Evolutionary conservation across 2,113 vertebrate species (phyloP).

Genomic region (Dicerorhinus sumatrensis): DNA sequence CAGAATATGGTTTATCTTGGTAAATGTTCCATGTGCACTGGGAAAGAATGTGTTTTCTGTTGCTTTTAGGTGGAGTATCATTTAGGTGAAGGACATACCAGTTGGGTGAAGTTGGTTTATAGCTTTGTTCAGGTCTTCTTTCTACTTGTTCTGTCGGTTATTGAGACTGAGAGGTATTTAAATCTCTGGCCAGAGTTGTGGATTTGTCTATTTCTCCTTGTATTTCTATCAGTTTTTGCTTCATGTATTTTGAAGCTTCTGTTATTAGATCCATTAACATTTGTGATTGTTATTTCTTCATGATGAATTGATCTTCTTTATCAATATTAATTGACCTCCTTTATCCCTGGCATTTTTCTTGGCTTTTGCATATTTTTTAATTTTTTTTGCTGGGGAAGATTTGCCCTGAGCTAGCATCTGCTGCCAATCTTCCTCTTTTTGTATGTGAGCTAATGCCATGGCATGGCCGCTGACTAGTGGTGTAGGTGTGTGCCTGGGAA

Average conservation of each 20-base stretch:
- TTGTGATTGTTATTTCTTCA: background rate
- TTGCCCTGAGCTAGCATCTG: too few relatives aligned
- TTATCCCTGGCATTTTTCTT: background rate
- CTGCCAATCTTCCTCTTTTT: too few relatives aligned
- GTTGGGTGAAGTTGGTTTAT: background rate
- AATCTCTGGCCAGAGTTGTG: background rate
- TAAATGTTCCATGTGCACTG: background rate
- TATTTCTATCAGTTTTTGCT: background rate
- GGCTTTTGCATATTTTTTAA: background rate
- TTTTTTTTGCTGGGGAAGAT: background rate
- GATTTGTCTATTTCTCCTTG: background rate
- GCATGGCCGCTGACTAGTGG: too few relatives aligned
- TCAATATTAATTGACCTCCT: background rate
- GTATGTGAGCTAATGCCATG: too few relatives aligned
- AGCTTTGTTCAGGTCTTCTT: background rate
- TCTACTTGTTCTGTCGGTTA: background rate
- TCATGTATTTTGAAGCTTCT: background rate
- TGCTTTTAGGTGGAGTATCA: background rate
- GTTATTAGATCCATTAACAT: background rate
- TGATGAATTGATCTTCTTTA: background rate
- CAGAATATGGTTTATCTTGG: background rate
- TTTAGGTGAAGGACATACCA: background rate
- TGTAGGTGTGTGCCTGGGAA: too few relatives aligned
- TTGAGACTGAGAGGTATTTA: background rate
- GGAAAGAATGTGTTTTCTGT: background rate